Evolutionary conservation across 1,140 invertebrate species (phyloP).

Genomic region (Gryllus bimaculatus): DNA sequence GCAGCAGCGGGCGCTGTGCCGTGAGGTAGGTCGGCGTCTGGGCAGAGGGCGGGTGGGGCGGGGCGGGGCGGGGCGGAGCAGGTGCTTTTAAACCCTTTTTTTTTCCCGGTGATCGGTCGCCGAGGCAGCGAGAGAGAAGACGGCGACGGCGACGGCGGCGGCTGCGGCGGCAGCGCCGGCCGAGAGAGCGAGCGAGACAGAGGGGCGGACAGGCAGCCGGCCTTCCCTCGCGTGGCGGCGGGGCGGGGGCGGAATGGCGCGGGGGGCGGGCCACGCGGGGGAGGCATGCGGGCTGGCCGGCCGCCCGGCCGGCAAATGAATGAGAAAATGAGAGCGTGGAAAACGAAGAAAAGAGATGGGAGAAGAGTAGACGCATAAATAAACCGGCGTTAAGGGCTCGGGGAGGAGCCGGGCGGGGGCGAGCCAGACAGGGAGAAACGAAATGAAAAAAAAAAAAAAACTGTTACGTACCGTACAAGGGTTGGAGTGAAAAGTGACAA

Average conservation of each 20-base stretch:
- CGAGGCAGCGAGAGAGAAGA: not conserved
- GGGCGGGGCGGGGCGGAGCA: too few relatives aligned
- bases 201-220: not conserved
- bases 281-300: not conserved
- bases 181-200: not conserved
- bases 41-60: too few relatives aligned
- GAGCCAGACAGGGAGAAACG: not conserved
- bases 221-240: too few relatives aligned
- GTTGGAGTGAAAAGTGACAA: conserved; percentile 1
- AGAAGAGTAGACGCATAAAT: not conserved
- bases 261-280: too few relatives aligned
- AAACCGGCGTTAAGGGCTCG: not conserved
- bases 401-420: not conserved
- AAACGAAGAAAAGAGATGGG: not conserved
- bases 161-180: not conserved
- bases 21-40: too few relatives aligned
- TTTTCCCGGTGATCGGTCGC: too few relatives aligned
- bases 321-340: not conserved
- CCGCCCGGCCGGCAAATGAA: not conserved
- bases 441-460: not conserved
- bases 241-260: too few relatives aligned
- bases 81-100: too few relatives aligned
- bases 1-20: too few relatives aligned
- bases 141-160: too few relatives aligned
- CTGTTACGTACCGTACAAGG: not conserved